These are phyloP conservation scores for Darevskia nairensis DNA, from an alignment of 2,797 vertebrate species.

Conservation along the genomic window DNA sequence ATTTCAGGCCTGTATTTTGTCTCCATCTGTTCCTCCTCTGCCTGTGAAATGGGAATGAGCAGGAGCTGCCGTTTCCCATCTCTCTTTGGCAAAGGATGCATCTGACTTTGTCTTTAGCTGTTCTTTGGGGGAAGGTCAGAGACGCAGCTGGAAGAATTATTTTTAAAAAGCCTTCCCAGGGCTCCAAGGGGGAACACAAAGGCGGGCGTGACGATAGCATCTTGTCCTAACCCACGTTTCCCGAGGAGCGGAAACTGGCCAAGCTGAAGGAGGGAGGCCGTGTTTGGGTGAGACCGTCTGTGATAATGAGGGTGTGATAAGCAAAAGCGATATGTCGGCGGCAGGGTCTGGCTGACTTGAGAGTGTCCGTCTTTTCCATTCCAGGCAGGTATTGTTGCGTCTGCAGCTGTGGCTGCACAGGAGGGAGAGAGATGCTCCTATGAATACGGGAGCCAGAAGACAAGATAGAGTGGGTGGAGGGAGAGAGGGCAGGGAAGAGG, in stretches of 20 bases:
- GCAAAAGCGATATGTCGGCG: slow-evolving; percentile 62
- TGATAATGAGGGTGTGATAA: slow-evolving; percentile 61
- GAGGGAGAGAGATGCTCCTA: slow-evolving; percentile 17
- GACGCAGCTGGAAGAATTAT: not conserved
- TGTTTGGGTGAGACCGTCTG: slow-evolving; percentile 18
- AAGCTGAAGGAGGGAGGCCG: slow-evolving; percentile 24
- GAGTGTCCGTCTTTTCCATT: slow-evolving; percentile 69
- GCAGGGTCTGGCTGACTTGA: slow-evolving; percentile 48
- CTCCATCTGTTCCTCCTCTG: slow-evolving; percentile 1
- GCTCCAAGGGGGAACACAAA: slow-evolving; percentile 37
- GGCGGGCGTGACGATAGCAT: slow-evolving; percentile 49
- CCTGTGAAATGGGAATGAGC: slow-evolving; percentile 48
- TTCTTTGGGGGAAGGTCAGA: slow-evolving; percentile 38
- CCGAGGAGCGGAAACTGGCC: slow-evolving; percentile 45
- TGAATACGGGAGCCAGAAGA: slow-evolving; percentile 43
- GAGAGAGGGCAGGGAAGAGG: not conserved
- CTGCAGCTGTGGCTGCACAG: slow-evolving; percentile 65
- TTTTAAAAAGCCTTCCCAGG: not conserved
- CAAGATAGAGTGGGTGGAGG: not conserved
- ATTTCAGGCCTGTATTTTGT: slow-evolving; percentile 14
- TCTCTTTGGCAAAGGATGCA: rapidly evolving
- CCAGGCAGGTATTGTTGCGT: slow-evolving; percentile 72
- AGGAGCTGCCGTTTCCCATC: not conserved
- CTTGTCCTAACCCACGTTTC: slow-evolving; percentile 40
- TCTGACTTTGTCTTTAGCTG: slow-evolving; percentile 52